Evolutionary conservation across 2,113 vertebrate genomes (phyloP), one percentile per base, ranked within the genome.

Genomic region (Hyla sarda): DNA sequence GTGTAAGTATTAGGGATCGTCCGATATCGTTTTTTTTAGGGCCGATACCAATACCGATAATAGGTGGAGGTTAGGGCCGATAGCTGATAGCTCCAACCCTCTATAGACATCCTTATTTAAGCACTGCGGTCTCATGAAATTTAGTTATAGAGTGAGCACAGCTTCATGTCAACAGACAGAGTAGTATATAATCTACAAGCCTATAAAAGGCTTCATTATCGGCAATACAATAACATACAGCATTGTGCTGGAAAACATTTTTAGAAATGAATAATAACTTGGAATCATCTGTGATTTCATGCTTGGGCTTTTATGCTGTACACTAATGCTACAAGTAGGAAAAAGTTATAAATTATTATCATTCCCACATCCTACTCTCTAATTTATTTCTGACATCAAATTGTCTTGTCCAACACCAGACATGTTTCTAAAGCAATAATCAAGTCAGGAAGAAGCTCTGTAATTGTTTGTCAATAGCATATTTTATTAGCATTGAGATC

Each of bases 311-410:
- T 69, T 37, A 67, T 30, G 5, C 5, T 34, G 7, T 16, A 34
- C 32, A 21, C 19, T 69, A 2, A 19, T 34, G 1, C 7, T 34
- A 37, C 65, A 37, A 37, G 32, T 34, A 21, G 30, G 5, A 19
- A 37, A 69, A 34, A 69, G 30, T 76, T 75, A 32, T 7, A 52
- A 76, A 50, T 52, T 50, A 52, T 67, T 48, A 52, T 76, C 50
- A 76, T 52, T 76, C 25, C 47, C 6, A 16, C 28, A 32, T 52
- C 37, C 74, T 19, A 30, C 74, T 34, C n/a, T 23, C 74, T 76
- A 50, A 48, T 52, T 50, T 16, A 50, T 48, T 76, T 32, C 47
- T 76, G n/a, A 76, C 74, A 76, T 25, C 23, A 74, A 74, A 47
- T 47, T 74, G 71, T 74, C 23, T 50, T 52, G 25, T 76, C 13